These are phyloP conservation scores for Bucco capensis DNA, from an alignment of 2,113 vertebrate species.

Conservation along the genomic window DNA sequence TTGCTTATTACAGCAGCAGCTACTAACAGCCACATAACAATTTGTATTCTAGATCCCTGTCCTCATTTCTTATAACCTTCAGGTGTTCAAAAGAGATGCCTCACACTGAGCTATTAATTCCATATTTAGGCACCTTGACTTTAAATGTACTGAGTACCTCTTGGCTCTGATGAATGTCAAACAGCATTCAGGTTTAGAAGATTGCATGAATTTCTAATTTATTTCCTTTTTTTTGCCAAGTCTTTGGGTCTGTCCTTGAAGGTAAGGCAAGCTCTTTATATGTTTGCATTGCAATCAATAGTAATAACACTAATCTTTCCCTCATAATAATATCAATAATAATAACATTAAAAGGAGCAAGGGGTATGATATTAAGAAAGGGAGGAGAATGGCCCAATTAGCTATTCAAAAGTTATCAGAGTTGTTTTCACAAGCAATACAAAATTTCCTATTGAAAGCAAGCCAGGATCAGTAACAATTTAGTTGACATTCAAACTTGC, in stretches of 20 bases:
- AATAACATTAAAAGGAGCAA: neutral
- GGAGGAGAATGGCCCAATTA: neutral
- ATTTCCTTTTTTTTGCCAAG: neutral
- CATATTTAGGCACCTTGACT: constrained; percentile 55
- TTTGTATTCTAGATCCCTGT: constrained; percentile 25
- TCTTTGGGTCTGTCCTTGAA: neutral
- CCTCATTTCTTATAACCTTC: constrained; percentile 56
- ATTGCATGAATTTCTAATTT: neutral
- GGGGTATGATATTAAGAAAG: neutral
- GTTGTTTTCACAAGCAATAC: neutral
- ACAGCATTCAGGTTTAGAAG: neutral
- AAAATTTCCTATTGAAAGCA: neutral
- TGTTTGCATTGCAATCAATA: neutral
- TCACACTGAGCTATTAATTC: constrained; percentile 53
- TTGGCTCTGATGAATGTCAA: constrained; percentile 48
- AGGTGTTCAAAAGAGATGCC: constrained; percentile 50
- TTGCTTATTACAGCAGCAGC: neutral
- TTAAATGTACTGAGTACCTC: constrained; percentile 27
- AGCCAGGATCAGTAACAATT: neutral
- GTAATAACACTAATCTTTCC: neutral
- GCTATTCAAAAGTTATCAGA: neutral
- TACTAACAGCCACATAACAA: neutral
- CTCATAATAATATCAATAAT: neutral
- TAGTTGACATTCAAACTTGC: neutral
- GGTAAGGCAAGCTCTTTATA: neutral